phyloP scores from a whole-genome alignment of 2,888 invertebrate genomes.

The Sphinx pinastri region DNA sequence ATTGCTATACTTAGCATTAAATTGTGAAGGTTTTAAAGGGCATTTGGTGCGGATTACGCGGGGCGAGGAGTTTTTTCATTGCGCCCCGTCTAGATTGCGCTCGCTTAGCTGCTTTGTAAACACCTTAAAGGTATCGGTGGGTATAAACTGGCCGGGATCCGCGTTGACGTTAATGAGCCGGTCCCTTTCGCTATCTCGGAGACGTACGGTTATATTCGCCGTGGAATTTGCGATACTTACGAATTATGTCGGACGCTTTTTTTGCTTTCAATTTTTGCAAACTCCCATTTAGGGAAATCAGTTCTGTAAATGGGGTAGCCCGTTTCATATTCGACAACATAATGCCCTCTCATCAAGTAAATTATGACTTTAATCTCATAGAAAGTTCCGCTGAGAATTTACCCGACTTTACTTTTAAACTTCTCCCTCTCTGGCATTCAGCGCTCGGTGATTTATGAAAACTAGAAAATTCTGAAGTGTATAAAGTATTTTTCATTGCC shows the following conservation, averaged over 20 bases:
- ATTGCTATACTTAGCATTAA: slow-evolving; percentile 82
- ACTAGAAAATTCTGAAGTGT: slow-evolving; percentile 69
- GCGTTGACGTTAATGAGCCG: slow-evolving; percentile 78
- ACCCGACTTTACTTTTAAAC: slow-evolving; percentile 74
- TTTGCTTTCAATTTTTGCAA: slow-evolving; percentile 57
- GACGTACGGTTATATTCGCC: slow-evolving; percentile 72
- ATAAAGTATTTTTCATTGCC: slow-evolving; percentile 68
- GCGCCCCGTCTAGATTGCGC: slow-evolving; percentile 64
- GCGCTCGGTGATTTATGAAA: slow-evolving; percentile 76
- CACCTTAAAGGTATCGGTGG: slow-evolving; percentile 79
- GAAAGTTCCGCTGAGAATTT: slow-evolving; percentile 71
- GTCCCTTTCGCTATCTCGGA: slow-evolving; percentile 75
- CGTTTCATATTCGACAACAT: slow-evolving; percentile 70
- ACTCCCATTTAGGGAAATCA: slow-evolving; percentile 62
- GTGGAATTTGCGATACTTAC: slow-evolving; percentile 62
- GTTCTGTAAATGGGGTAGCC: slow-evolving; percentile 47
- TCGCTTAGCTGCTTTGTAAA: slow-evolving; percentile 77
- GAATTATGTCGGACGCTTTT: slow-evolving; percentile 61
- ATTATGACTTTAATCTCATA: slow-evolving; percentile 78
- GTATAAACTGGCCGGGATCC: slow-evolving; percentile 72
- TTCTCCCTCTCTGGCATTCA: slow-evolving; percentile 47
- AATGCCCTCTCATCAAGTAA: slow-evolving; percentile 73
- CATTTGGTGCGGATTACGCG: slow-evolving; percentile 71
- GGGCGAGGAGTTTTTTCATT: slow-evolving; percentile 68
- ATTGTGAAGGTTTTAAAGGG: slow-evolving; percentile 77